Percentiles rank a stretch among this genome's conserved stretches.
Evolutionary conservation across 2,797 vertebrate species (phyloP).

Genomic region (Amniataba percoides): DNA sequence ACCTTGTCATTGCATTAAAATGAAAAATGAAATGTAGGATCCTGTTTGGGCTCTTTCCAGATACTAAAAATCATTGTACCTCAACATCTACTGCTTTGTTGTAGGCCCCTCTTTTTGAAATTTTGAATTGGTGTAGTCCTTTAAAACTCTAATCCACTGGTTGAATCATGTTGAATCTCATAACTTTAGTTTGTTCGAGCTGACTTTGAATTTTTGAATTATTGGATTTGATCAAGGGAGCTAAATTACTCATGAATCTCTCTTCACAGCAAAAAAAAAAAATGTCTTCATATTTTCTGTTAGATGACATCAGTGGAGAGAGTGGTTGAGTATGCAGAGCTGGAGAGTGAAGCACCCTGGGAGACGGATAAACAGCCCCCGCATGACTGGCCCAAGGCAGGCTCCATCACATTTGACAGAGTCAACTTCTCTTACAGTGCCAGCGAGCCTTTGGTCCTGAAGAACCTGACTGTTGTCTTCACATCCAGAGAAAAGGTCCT

Average conservation of each 20-base stretch:
- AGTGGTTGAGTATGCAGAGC: conserved; percentile 93
- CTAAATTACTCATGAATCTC: no score
- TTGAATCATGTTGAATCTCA: not conserved
- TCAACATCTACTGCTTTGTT: not conserved
- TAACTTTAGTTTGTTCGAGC: not conserved
- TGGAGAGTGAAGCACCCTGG: conserved; percentile 95
- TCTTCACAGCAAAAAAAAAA: no score
- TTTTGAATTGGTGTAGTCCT: not conserved
- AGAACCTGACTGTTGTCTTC: conserved; percentile 91
- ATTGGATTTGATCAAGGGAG: no score
- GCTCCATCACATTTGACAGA: conserved; percentile 91
- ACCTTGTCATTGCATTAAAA: not conserved
- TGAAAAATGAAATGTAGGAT: not conserved
- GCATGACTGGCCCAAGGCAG: conserved; percentile 89
- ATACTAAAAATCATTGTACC: not conserved
- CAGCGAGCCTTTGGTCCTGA: conserved; percentile 90
- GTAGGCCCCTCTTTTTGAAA: not conserved
- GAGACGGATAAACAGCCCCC: conserved; percentile 88
- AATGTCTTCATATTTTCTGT: not conserved
- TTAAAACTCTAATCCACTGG: not conserved
- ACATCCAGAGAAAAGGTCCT: conserved; percentile 92
- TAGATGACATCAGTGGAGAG: conserved; percentile 95
- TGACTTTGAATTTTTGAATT: no score
- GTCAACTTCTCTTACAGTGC: conserved; percentile 93
- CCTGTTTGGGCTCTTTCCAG: not conserved